These are phyloP conservation scores for Condylostylus longicornis DNA, from an alignment of 1,140 invertebrate genomes.

Conservation along the genomic window DNA sequence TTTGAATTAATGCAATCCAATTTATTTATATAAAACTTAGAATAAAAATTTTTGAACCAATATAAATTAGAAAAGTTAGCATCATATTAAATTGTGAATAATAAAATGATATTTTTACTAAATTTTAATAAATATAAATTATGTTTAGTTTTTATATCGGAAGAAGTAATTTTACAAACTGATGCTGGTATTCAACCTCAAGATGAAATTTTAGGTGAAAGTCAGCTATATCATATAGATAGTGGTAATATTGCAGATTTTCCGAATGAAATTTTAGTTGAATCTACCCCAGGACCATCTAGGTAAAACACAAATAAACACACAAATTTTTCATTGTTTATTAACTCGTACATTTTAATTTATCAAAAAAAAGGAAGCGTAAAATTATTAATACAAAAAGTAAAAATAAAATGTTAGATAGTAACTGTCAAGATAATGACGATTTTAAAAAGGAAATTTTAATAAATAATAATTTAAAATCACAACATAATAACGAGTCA, in stretches of 20 bases:
- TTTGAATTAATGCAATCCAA: background rate
- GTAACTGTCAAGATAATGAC: too few species aligned
- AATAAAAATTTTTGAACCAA: background rate
- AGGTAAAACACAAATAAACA: slow-evolving; percentile 1
- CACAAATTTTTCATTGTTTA: too few species aligned
- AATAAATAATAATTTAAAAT: too few species aligned
- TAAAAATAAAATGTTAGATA: too few species aligned
- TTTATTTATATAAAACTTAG: slow-evolving; percentile 1
- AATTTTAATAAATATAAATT: slow-evolving; percentile 4
- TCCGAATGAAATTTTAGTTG: slow-evolving; percentile 56
- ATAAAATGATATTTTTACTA: background rate
- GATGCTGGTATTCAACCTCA: slow-evolving; percentile 46
- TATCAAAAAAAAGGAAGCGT: too few species aligned
- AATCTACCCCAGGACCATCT: slow-evolving; percentile 45
- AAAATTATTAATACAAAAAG: too few species aligned
- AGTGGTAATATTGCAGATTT: slow-evolving; percentile 50
- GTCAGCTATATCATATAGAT: slow-evolving; percentile 50
- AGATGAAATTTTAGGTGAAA: slow-evolving; percentile 63
- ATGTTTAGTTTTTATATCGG: slow-evolving; percentile 6
- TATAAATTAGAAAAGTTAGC: background rate
- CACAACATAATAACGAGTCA: too few species aligned
- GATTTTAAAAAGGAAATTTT: too few species aligned
- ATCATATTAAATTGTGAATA: background rate
- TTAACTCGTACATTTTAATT: too few species aligned
- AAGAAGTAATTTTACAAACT: slow-evolving; percentile 8